phyloP scores from a whole-genome alignment of 2,797 vertebrate species.

The Paguma larvata region DNA sequence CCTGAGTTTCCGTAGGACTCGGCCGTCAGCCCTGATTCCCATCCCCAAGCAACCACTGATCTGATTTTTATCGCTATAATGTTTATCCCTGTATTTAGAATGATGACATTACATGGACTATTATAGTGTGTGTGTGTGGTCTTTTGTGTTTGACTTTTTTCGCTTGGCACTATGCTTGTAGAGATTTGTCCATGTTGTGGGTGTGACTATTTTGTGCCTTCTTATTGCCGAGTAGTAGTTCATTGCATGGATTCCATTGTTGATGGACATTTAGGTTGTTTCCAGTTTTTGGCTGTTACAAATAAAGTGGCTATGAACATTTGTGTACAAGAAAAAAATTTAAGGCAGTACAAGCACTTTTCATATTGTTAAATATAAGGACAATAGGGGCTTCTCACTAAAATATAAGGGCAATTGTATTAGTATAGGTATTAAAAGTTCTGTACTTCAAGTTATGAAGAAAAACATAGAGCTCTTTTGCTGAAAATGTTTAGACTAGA shows the following conservation, averaged over 20 bases:
- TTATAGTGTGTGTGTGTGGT: background rate
- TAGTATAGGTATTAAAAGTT: background rate
- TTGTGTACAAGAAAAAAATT: constrained; percentile 82
- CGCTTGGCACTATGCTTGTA: background rate
- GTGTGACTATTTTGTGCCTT: background rate
- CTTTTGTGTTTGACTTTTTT: background rate
- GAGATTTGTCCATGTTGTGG: background rate
- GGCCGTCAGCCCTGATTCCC: background rate
- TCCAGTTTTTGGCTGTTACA: background rate
- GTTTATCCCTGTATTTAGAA: background rate
- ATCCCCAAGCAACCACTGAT: background rate
- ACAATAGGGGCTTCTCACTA: background rate
- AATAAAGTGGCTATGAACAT: background rate
- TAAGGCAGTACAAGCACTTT: background rate
- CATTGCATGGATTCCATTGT: background rate
- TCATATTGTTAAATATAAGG: background rate
- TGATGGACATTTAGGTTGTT: background rate
- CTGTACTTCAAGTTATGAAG: background rate
- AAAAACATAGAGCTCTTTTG: background rate
- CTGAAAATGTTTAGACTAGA: background rate
- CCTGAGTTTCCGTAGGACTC: background rate
- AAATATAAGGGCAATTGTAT: constrained; percentile 51
- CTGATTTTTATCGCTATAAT: background rate
- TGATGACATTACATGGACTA: background rate
- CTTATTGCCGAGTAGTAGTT: background rate